Conservation (phyloP, 1,140 invertebrate genomes). For the Temnothorax curvispinosus region DNA sequence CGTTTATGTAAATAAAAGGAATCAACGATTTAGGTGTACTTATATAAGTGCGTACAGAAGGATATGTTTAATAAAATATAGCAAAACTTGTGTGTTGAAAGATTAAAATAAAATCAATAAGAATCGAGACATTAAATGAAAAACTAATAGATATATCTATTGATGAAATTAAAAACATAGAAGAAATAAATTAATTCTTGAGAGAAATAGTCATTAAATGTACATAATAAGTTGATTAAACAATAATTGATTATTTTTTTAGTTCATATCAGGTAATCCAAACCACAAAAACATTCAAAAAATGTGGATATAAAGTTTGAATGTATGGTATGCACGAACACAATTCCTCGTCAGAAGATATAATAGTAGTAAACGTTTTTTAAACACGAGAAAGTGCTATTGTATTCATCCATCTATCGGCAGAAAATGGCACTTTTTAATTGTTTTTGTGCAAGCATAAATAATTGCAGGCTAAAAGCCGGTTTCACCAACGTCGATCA, state of each 20-base stretch:
- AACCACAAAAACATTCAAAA: background rate
- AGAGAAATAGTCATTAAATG: background rate
- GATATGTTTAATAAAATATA: background rate
- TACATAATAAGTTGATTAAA: background rate
- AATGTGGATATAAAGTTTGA: conserved; percentile 37
- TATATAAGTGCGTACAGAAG: background rate
- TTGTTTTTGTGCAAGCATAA: background rate
- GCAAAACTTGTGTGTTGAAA: background rate
- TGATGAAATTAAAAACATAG: too few species aligned
- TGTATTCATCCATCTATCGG: background rate
- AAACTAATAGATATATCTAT: too few species aligned
- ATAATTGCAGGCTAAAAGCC: background rate
- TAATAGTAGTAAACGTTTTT: background rate
- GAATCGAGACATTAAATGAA: background rate
- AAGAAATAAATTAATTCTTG: too few species aligned
- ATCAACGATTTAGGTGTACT: background rate
- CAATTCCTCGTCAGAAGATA: background rate
- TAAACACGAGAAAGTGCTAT: background rate
- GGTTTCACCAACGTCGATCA: too few species aligned
- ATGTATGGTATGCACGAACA: background rate
- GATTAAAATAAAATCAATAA: background rate
- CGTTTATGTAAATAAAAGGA: background rate
- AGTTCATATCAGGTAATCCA: background rate
- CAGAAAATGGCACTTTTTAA: background rate
- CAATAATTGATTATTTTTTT: background rate